Conservation (phyloP, 2,797 vertebrate genomes). For the Dromococcyx pavoninus region DNA sequence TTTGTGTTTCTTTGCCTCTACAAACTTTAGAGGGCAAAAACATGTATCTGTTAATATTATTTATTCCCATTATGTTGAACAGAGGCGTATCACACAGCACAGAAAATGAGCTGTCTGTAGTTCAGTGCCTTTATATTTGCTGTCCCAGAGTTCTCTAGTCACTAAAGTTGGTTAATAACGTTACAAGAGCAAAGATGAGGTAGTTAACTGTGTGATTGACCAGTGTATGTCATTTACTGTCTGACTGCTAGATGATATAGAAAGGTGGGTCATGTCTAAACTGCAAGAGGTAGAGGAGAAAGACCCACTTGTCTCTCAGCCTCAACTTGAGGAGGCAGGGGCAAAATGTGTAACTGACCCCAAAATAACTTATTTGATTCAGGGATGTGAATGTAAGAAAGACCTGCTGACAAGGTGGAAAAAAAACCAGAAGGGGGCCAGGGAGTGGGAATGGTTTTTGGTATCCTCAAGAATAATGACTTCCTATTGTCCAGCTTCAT, state of each 20-base stretch:
- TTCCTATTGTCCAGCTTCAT: neutral
- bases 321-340: neutral
- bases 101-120: neutral
- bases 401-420: too few relatives aligned
- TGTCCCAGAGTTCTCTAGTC: neutral
- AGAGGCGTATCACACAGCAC: neutral
- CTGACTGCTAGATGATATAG: neutral
- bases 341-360: neutral
- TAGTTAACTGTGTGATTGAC: neutral
- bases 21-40: neutral
- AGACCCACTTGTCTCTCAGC: fast-evolving
- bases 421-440: too few relatives aligned
- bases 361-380: neutral
- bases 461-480: neutral
- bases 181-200: neutral
- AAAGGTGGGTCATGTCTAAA: neutral
- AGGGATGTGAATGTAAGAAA: neutral
- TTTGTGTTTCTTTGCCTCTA: neutral
- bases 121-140: neutral
- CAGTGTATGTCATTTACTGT: neutral
- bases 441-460: too few relatives aligned
- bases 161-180: neutral
- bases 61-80: neutral
- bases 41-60: neutral
- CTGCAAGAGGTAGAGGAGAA: neutral